These are phyloP conservation scores for Netelia fuscicornis DNA, from an alignment of 2,888 invertebrate genomes.

Conservation along the genomic window DNA sequence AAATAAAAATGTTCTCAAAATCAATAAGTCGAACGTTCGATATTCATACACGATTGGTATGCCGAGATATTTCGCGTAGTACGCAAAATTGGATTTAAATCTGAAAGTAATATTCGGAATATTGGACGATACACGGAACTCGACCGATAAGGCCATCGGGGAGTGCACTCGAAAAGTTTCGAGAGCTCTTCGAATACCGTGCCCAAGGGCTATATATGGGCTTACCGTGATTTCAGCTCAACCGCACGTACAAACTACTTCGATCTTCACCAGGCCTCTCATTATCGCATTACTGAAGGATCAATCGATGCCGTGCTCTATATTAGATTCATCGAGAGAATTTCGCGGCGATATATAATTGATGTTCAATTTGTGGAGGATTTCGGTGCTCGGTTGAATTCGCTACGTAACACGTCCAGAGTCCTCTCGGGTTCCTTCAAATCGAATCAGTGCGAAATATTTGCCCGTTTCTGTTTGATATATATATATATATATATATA, in stretches of 20 bases:
- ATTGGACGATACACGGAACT: too few species aligned
- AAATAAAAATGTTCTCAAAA: too few species aligned
- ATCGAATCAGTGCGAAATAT: slow-evolving; percentile 33
- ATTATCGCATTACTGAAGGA: slow-evolving; percentile 15
- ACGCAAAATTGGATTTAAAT: too few species aligned
- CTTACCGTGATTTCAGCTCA: not conserved
- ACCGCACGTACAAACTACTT: not conserved
- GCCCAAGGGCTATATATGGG: too few species aligned
- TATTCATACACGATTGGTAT: too few species aligned
- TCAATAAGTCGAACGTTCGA: too few species aligned
- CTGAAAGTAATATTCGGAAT: too few species aligned
- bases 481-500: not conserved
- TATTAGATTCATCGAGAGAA: not conserved
- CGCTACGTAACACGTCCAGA: not conserved
- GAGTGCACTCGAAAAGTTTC: too few species aligned
- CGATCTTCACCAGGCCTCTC: not conserved
- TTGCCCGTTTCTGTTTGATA: not conserved
- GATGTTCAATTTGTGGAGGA: slow-evolving; percentile 15
- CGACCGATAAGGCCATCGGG: too few species aligned
- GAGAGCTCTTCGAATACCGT: too few species aligned
- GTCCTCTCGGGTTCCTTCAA: slow-evolving; percentile 11
- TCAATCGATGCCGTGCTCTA: slow-evolving; percentile 11
- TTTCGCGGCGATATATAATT: slow-evolving; percentile 6
- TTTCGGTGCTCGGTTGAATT: slow-evolving; percentile 4
- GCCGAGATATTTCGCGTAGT: too few species aligned